phyloP scores from a whole-genome alignment of 2,888 invertebrate genomes.

The Phanerotoma sp. region DNA sequence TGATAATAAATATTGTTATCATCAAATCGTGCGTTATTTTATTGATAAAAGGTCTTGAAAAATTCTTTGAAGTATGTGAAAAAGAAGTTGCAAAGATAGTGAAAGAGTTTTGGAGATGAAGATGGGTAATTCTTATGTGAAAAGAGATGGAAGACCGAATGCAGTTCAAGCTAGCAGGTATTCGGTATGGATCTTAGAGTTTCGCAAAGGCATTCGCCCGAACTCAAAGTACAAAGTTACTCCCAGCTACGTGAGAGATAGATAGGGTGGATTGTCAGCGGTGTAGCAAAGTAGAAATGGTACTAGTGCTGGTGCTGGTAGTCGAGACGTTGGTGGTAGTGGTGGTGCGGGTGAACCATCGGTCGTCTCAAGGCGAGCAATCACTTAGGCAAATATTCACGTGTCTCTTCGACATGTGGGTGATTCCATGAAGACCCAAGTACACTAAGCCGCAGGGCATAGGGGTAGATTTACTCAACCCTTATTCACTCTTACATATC shows the following conservation, averaged over 20 bases:
- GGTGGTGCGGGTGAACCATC: conserved; percentile 5
- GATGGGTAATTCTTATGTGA: no score
- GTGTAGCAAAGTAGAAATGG: conserved; percentile 9
- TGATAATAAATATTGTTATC: no score
- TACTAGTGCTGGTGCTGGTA: not conserved
- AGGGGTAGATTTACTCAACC: conserved; percentile 4
- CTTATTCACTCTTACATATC: not conserved
- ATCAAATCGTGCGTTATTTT: no score
- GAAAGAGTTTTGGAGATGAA: not conserved
- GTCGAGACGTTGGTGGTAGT: conserved; percentile 11
- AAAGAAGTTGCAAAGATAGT: not conserved
- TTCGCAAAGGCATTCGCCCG: conserved; percentile 26
- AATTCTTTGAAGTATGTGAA: not conserved
- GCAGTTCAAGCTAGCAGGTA: conserved; percentile 21
- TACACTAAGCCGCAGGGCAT: conserved; percentile 1
- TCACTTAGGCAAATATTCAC: conserved; percentile 56
- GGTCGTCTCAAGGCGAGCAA: conserved; percentile 39
- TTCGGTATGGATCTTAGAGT: conserved; percentile 29
- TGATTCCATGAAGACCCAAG: conserved; percentile 10
- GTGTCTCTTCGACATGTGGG: conserved; percentile 52
- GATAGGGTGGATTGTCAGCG: conserved; percentile 22
- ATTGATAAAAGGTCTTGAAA: not conserved
- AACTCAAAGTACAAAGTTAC: conserved; percentile 37
- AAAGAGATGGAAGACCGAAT: not conserved
- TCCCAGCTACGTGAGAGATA: conserved; percentile 29